phyloP scores from a whole-genome alignment of 2,113 vertebrate genomes.

The Furnarius figulus region DNA sequence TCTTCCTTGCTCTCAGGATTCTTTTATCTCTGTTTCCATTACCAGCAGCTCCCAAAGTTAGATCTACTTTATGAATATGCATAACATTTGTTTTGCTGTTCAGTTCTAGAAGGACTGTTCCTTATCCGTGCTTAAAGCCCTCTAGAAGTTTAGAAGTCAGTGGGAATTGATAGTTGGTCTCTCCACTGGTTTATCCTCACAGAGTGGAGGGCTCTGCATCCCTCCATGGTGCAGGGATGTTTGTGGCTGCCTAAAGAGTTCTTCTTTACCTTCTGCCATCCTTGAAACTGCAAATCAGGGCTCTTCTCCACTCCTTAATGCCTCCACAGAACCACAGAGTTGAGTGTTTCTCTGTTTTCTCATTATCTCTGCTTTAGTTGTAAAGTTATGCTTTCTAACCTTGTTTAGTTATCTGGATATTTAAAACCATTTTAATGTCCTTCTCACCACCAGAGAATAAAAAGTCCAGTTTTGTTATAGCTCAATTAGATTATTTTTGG shows the following conservation, averaged over 20 bases:
- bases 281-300: not conserved
- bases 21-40: not conserved
- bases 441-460: constrained; percentile 16
- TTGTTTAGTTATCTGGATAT: constrained; percentile 29
- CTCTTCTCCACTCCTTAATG: not conserved
- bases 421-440: constrained; percentile 25
- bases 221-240: not conserved
- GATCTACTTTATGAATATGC: not conserved
- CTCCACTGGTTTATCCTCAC: not conserved
- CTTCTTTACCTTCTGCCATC: not conserved
- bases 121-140: fast-evolving
- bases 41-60: not conserved
- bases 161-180: not conserved
- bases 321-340: not conserved
- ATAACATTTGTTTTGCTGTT: not conserved
- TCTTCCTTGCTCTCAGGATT: not conserved
- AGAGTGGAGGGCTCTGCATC: not conserved
- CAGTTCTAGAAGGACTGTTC: not conserved
- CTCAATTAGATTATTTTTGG: constrained; percentile 56
- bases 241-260: not conserved
- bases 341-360: not conserved
- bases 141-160: not conserved
- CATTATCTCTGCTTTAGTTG: not conserved
- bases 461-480: constrained; percentile 41
- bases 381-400: not conserved